Conservation (phyloP, 53 echinoderm and acorn worm species). For the Apostichopus leukothele region DNA sequence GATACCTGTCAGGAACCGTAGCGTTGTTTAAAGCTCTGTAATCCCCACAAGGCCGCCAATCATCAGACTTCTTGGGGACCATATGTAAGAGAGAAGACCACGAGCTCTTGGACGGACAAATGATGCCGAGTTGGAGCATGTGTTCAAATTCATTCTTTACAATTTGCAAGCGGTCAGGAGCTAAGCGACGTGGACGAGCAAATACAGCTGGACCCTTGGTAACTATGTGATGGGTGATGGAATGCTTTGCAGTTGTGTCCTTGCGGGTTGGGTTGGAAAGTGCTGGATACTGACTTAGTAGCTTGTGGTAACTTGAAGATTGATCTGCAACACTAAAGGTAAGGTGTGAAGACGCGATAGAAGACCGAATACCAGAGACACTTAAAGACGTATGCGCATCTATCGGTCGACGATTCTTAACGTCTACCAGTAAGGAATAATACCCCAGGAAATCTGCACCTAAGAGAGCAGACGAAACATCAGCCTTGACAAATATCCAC, state of each 20-base stretch:
- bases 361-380: not conserved
- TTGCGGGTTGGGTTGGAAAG: not conserved
- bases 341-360: not conserved
- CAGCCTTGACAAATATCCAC: not conserved
- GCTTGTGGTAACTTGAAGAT: too few relatives aligned
- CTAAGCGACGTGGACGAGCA: conserved; percentile 43
- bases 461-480: conserved; percentile 13
- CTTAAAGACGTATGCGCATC: not conserved
- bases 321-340: not conserved
- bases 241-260: conserved; percentile 11
- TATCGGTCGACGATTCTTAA: conserved; percentile 22
- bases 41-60: conserved; percentile 45
- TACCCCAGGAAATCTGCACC: conserved; percentile 24
- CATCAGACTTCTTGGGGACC: conserved; percentile 50
- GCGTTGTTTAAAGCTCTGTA: conserved; percentile 42
- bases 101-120: conserved; percentile 44
- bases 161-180: conserved; percentile 24
- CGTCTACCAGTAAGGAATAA: not conserved
- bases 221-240: conserved; percentile 9
- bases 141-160: conserved; percentile 47
- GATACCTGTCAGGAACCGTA: conserved; percentile 34
- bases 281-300: not conserved
- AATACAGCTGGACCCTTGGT: conserved; percentile 3
- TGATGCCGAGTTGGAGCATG: conserved; percentile 53
- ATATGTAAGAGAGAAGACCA: conserved; percentile 2